Base-by-base conservation (phyloP, 1,140 invertebrate genomes). In the Drosophila subpulchrella region DNA sequence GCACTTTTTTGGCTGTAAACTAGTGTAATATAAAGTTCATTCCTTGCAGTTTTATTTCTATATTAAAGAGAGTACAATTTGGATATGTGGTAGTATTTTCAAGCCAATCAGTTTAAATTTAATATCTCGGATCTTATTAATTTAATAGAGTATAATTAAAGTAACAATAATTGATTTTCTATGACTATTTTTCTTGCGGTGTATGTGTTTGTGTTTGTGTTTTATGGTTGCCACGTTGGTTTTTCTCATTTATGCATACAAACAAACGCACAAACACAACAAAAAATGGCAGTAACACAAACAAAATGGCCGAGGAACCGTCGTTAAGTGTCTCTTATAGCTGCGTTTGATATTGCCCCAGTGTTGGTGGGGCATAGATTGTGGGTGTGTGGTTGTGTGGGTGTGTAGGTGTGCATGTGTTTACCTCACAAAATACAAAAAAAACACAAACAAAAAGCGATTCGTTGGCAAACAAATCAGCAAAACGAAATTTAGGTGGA, bases 381-480 rank as follows among this genome's bases (percentile, higher is more conserved):
- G 13, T 51, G 7, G 48, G 34, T 27, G 38, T 32, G 6, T 10
- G 20, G 30, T 12, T 39, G n/a, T 39, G 42, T 51, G 34, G 41
- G 13, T 59, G 34, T 60, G 41, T 44, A 47, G 38, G 42, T 63
- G 42, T 57, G 67, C 55, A 24, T 79, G 47, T 85, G 65, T 57
- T 65, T 34, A 83, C 75, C 83, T 62, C 83, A 86, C 27, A 27
- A 27, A 27, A 27, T 27, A 27, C 27, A 82, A 86, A 74, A 73
- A 79, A 74, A 59, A 72, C 41, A 57, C 54, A 73, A 76, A 85
- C 88, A 83, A 88, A 85, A 83, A 80, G 44, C 75, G 71, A 88
- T 88, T 86, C 85, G 67, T 79, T 79, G 79, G 75, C 79, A 86
- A 86, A 86, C 79, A 86, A 88, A 88, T 86, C 83, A 83, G 80